phyloP scores from a whole-genome alignment of 2,797 vertebrate species.

The Acomys russatus region DNA sequence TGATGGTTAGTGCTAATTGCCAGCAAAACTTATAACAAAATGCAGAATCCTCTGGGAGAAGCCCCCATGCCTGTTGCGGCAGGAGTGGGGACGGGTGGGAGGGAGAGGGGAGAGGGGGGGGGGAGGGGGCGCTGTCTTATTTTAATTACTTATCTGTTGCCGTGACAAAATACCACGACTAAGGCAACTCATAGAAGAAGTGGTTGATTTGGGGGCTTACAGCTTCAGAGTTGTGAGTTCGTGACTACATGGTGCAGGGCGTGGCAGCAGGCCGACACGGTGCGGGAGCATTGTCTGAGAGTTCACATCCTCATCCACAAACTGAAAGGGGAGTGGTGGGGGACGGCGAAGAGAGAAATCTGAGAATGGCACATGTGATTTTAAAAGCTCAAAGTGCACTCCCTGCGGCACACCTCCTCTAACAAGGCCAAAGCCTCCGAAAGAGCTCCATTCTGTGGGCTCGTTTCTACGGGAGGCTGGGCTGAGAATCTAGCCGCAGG shows the following conservation, averaged over 20 bases:
- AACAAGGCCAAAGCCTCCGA: not conserved
- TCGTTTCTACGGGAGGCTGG: no score
- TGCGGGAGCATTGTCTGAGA: not conserved
- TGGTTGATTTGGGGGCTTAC: not conserved
- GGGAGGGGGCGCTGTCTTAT: not conserved
- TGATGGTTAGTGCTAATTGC: not conserved
- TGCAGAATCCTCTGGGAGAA: no score
- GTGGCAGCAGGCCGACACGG: no score
- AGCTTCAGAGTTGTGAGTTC: not conserved
- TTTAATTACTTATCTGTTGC: not conserved
- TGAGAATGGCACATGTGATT: not conserved
- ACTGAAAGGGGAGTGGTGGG: not conserved
- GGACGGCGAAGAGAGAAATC: not conserved
- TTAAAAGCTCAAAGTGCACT: not conserved
- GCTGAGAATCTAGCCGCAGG: no score
- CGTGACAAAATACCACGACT: no score
- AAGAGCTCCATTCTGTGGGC: not conserved
- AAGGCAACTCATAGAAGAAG: not conserved
- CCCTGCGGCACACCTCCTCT: not conserved
- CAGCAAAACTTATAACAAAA: not conserved
- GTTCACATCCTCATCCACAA: not conserved
- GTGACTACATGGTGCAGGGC: no score
- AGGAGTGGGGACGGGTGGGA: no score
- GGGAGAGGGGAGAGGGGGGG: no score
- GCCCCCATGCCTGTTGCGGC: not conserved